Evolutionary conservation across 2,888 invertebrate species (phyloP).

Genomic region (Nomada fabriciana): DNA sequence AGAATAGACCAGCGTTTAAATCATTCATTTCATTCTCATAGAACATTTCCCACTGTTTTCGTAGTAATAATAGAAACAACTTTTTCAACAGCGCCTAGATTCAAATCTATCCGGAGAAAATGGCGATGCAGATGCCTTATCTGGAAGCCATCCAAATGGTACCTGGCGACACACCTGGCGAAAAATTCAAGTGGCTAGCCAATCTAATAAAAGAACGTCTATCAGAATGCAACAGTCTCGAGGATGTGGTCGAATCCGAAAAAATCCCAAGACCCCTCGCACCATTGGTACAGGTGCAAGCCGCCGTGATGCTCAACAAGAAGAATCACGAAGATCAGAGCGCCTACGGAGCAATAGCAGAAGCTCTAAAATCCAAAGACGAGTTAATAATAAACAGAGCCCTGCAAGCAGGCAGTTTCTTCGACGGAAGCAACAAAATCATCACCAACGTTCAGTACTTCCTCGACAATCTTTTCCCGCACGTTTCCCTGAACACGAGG

Average conservation of each 20-base stretch:
- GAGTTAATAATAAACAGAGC: slow-evolving; percentile 73
- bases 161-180: slow-evolving; percentile 71
- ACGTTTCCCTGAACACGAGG: slow-evolving; percentile 74
- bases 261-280: slow-evolving; percentile 68
- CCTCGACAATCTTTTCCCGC: slow-evolving; percentile 70
- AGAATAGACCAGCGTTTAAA: not conserved
- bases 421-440: slow-evolving; percentile 67
- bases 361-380: slow-evolving; percentile 79
- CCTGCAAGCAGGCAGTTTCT: slow-evolving; percentile 76
- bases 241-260: slow-evolving; percentile 6
- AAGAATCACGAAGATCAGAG: not conserved
- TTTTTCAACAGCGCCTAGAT: not conserved
- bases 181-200: slow-evolving; percentile 75
- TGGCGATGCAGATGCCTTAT: slow-evolving; percentile 63
- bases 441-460: slow-evolving; percentile 74
- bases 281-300: slow-evolving; percentile 71
- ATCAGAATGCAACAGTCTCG: not conserved
- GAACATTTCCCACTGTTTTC: not conserved
- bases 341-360: slow-evolving; percentile 64
- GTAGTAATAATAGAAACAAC: not conserved
- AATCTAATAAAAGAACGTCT: slow-evolving; percentile 46
- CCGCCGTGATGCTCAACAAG: slow-evolving; percentile 69
- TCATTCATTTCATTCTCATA: not conserved
- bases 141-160: slow-evolving; percentile 77
- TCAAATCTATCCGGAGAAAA: not conserved